phyloP scores from a whole-genome alignment of 2,888 invertebrate species.

The Drosophila bunnanda region DNA sequence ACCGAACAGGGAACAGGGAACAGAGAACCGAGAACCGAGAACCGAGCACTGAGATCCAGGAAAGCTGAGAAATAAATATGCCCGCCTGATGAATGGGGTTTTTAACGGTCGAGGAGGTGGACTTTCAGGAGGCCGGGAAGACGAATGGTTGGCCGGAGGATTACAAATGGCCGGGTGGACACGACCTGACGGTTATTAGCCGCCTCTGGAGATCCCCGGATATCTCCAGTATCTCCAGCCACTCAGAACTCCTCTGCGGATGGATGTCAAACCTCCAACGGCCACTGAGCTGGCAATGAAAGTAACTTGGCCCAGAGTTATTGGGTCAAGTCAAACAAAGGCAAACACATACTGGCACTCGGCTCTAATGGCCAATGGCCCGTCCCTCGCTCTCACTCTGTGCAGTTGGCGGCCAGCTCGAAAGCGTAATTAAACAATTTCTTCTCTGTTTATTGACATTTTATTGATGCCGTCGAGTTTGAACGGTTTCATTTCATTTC shows the following conservation, averaged over 20 bases:
- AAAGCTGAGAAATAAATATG: constrained; percentile 61
- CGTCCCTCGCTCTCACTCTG: constrained; percentile 39
- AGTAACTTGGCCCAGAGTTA: constrained; percentile 42
- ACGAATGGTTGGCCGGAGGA: constrained; percentile 50
- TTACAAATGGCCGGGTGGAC: constrained; percentile 59
- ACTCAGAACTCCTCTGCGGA: not conserved
- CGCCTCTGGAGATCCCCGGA: constrained; percentile 24
- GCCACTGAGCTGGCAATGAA: constrained; percentile 30
- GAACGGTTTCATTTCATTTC: constrained; percentile 45
- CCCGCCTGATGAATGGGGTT: constrained; percentile 61
- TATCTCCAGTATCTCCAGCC: not conserved
- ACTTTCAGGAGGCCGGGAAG: constrained; percentile 33
- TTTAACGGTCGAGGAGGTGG: constrained; percentile 24
- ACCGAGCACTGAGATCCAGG: constrained; percentile 33
- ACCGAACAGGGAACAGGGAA: not conserved
- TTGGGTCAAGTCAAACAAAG: constrained; percentile 48
- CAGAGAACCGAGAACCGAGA: constrained; percentile 5
- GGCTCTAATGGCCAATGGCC: constrained; percentile 68
- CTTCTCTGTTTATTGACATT: constrained; percentile 70
- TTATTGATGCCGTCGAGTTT: constrained; percentile 70
- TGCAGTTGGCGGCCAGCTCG: constrained; percentile 53
- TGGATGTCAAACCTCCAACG: constrained; percentile 5
- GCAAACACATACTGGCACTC: constrained; percentile 32
- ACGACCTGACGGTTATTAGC: constrained; percentile 52
- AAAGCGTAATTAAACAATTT: constrained; percentile 79